Evolutionary conservation across 2,888 invertebrate genomes (phyloP).

Genomic region (Trichopoda pennipes): DNA sequence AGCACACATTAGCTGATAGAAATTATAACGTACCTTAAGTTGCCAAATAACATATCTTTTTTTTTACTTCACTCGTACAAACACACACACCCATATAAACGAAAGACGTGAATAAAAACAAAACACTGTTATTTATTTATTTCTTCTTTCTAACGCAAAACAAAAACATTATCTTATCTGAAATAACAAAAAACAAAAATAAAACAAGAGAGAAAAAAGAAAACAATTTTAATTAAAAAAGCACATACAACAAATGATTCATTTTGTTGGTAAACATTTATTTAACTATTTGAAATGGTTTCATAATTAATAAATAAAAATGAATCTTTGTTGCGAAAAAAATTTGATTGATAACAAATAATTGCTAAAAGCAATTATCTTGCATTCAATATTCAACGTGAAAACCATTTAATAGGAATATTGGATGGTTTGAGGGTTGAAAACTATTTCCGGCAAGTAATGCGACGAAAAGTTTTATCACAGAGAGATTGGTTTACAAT

Average conservation of each 20-base stretch:
- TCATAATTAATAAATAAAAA: constrained; percentile 26
- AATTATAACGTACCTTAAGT: constrained; percentile 2
- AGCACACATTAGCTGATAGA: neutral
- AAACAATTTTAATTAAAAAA: neutral
- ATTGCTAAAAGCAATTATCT: constrained; percentile 17
- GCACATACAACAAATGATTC: constrained; percentile 21
- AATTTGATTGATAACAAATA: constrained; percentile 15
- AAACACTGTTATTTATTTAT: neutral
- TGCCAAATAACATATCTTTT: constrained; percentile 7
- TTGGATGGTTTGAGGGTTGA: too few relatives aligned
- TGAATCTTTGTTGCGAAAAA: constrained; percentile 1
- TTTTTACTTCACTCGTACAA: too few relatives aligned
- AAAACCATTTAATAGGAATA: too few relatives aligned
- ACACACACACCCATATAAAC: too few relatives aligned
- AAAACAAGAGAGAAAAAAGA: too few relatives aligned
- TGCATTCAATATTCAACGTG: neutral
- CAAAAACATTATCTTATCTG: constrained; percentile 49
- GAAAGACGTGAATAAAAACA: neutral
- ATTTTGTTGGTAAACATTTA: constrained; percentile 32
- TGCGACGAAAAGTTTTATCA: too few relatives aligned
- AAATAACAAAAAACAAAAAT: neutral
- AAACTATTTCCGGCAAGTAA: too few relatives aligned
- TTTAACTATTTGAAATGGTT: constrained; percentile 24
- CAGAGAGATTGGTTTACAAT: too few relatives aligned
- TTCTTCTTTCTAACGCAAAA: constrained; percentile 15